Percentiles rank a stretch among this genome's conserved stretches.
phyloP scores from a whole-genome alignment of 2,888 invertebrate species.

The Syrista parreyssii region DNA sequence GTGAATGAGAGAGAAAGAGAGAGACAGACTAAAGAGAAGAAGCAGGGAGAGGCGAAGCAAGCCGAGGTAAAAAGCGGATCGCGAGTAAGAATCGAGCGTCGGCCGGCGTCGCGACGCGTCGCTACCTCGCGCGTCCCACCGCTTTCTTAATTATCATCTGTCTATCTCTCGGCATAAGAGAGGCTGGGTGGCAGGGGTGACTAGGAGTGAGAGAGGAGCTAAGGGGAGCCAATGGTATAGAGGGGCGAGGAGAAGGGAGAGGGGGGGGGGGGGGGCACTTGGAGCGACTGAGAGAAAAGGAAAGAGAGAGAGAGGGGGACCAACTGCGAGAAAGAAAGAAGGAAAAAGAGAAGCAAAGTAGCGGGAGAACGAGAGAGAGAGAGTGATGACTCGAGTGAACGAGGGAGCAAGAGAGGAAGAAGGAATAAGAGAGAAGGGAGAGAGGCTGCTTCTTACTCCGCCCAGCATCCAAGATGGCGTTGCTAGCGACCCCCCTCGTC shows the following conservation, averaged over 20 bases:
- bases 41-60: background rate
- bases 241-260: constrained; percentile 28
- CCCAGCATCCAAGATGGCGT: constrained; percentile 67
- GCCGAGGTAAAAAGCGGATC: background rate
- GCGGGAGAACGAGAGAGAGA: constrained; percentile 17
- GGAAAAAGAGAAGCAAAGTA: constrained; percentile 14
- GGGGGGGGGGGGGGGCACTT: constrained; percentile 24
- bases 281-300: constrained; percentile 21
- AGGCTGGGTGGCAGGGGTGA: constrained; percentile 10
- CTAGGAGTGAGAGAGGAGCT: constrained; percentile 31
- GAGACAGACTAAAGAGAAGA: background rate
- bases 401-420: constrained; percentile 15
- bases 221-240: constrained; percentile 15
- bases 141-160: constrained; percentile 67
- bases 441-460: constrained; percentile 63
- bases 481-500: constrained; percentile 64
- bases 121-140: constrained; percentile 61
- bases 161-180: constrained; percentile 61
- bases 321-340: constrained; percentile 15
- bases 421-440: constrained; percentile 33
- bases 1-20: constrained; percentile 24
- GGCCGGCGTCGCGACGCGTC: constrained; percentile 46
- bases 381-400: background rate
- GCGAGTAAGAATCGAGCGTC: constrained; percentile 7
- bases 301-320: constrained; percentile 18